Evolutionary conservation across 2,888 invertebrate genomes (phyloP).

Genomic region (Lacanobia wlatinum): DNA sequence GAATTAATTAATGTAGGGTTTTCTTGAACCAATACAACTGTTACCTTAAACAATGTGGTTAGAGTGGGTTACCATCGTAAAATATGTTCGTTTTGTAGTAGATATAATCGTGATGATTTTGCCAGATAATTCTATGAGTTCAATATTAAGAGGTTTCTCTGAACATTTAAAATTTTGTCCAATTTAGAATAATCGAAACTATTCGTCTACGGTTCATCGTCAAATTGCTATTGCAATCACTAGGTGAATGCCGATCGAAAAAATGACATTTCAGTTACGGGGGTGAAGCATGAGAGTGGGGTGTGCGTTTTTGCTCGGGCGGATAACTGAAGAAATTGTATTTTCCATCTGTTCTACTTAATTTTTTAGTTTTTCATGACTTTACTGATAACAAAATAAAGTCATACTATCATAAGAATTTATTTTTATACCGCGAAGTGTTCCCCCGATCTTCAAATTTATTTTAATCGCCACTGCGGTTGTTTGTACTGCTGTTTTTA

Average conservation of each 20-base stretch:
- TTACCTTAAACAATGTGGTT: too few species aligned
- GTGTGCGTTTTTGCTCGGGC: slow-evolving; percentile 75
- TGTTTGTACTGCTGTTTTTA: slow-evolving; percentile 77
- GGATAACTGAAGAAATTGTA: slow-evolving; percentile 75
- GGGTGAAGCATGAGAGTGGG: slow-evolving; percentile 79
- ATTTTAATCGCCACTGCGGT: slow-evolving; percentile 71
- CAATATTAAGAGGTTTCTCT: not conserved
- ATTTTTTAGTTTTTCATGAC: slow-evolving; percentile 72
- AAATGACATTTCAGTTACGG: slow-evolving; percentile 84
- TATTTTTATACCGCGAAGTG: slow-evolving; percentile 62
- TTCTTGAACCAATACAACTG: not conserved
- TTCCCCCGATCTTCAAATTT: slow-evolving; percentile 54
- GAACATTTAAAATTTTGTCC: not conserved
- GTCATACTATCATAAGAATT: slow-evolving; percentile 57
- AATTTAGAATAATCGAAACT: not conserved
- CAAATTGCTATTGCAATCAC: slow-evolving; percentile 52
- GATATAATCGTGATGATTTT: not conserved
- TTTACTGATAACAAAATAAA: slow-evolving; percentile 64
- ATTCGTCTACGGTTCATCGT: slow-evolving; percentile 49
- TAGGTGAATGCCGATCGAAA: slow-evolving; percentile 81
- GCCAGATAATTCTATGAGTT: not conserved
- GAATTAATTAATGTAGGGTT: not conserved
- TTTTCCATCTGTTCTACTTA: slow-evolving; percentile 77
- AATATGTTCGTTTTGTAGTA: not conserved
- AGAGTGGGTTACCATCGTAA: not conserved